These are phyloP conservation scores for Zaprionus nigranus DNA, from an alignment of 1,140 invertebrate species.

Conservation along the genomic window DNA sequence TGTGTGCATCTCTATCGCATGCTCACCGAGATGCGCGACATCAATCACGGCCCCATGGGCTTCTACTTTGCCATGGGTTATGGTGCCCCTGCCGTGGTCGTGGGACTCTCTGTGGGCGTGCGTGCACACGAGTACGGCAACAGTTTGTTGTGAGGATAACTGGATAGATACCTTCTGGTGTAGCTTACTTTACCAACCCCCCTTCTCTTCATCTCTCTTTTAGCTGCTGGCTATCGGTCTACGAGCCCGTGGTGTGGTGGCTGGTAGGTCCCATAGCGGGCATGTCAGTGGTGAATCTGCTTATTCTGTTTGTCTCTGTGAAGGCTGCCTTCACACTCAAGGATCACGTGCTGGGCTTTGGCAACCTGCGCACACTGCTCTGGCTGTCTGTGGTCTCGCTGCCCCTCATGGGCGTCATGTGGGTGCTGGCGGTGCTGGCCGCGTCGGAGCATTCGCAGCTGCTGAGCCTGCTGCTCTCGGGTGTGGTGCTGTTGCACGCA, in stretches of 20 bases:
- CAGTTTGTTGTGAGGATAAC: slow-evolving; percentile 92
- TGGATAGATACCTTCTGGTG: neutral
- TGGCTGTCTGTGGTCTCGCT: slow-evolving; percentile 93
- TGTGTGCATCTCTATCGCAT: slow-evolving; percentile 96
- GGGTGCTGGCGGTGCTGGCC: slow-evolving; percentile 92
- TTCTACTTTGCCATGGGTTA: slow-evolving; percentile 98
- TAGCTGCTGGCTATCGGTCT: slow-evolving; percentile 97
- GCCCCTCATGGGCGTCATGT: slow-evolving; percentile 91
- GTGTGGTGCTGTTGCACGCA: slow-evolving; percentile 89
- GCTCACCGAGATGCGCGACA: slow-evolving; percentile 97
- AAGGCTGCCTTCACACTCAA: slow-evolving; percentile 95
- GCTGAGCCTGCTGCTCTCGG: slow-evolving; percentile 90
- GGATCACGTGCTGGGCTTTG: slow-evolving; percentile 95
- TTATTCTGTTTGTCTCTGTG: slow-evolving; percentile 93
- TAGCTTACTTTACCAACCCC: neutral
- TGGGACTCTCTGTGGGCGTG: slow-evolving; percentile 95
- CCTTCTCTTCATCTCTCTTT: slow-evolving; percentile 35
- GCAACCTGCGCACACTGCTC: slow-evolving; percentile 94
- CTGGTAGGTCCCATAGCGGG: slow-evolving; percentile 93
- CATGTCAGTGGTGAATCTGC: slow-evolving; percentile 91
- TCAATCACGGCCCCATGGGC: slow-evolving; percentile 97
- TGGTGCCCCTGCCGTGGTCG: slow-evolving; percentile 96
- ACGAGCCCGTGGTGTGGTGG: slow-evolving; percentile 96
- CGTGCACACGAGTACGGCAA: slow-evolving; percentile 98
- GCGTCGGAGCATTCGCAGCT: slow-evolving; percentile 92